Percentiles rank a stretch among this genome's conserved stretches.
Conservation (phyloP, 2,797 vertebrate genomes). For the Sebastes taczanowskii region DNA sequence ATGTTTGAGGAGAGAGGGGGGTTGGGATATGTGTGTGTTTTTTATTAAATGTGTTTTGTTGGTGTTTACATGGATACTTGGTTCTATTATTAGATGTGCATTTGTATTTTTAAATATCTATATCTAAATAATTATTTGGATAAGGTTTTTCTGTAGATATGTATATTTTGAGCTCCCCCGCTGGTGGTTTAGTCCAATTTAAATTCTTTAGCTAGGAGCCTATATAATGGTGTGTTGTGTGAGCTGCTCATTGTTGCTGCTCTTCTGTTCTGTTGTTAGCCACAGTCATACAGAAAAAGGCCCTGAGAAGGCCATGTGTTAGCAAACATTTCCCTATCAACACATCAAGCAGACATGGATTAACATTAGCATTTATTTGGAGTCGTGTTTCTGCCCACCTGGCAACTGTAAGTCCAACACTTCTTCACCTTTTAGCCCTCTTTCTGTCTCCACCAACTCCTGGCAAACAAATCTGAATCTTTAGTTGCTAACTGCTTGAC, state of each 20-base stretch:
- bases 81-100: background rate
- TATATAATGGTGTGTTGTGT: background rate
- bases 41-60: background rate
- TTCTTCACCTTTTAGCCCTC: background rate
- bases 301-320: background rate
- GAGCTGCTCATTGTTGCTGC: background rate
- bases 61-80: background rate
- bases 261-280: background rate
- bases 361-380: background rate
- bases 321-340: background rate
- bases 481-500: background rate
- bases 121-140: background rate
- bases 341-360: background rate
- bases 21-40: background rate
- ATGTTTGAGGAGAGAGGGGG: background rate
- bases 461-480: background rate
- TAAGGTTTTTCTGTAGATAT: background rate
- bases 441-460: background rate
- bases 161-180: fast-evolving
- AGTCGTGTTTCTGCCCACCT: background rate
- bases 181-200: conserved; percentile 2
- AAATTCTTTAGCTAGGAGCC: background rate
- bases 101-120: background rate
- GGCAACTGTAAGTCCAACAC: background rate
- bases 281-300: background rate